A percentile compares a stretch with the other conserved stretches of the same genome.
These are phyloP conservation scores for Eciton burchellii DNA, from an alignment of 1,140 invertebrate genomes.

Conservation along the genomic window DNA sequence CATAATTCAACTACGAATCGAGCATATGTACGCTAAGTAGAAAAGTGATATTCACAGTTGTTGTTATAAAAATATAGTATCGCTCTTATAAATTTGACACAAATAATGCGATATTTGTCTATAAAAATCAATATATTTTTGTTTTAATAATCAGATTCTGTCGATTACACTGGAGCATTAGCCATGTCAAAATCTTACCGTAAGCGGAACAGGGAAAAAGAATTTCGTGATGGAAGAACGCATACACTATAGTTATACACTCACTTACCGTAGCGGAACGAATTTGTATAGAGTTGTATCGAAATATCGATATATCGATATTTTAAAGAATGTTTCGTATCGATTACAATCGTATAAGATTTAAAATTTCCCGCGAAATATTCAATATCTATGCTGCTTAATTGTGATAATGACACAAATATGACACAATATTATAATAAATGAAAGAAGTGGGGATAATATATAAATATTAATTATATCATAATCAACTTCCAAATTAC, in stretches of 20 bases:
- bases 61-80: conserved; percentile 63
- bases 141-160: conserved; percentile 68
- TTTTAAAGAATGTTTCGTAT: neutral
- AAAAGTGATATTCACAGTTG: neutral
- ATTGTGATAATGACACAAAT: too few species aligned
- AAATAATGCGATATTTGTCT: conserved; percentile 46
- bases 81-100: neutral
- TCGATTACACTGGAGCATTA: conserved; percentile 63
- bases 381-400: too few species aligned
- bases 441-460: too few species aligned
- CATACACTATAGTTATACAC: neutral
- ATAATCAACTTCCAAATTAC: too few species aligned
- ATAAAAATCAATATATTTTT: conserved; percentile 41
- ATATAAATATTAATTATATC: too few species aligned
- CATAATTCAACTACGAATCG: conserved; percentile 31
- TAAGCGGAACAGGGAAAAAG: conserved; percentile 67
- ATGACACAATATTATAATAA: too few species aligned
- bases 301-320: conserved; percentile 3
- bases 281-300: neutral
- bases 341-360: neutral
- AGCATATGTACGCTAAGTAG: neutral
- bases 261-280: neutral
- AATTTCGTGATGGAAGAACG: neutral
- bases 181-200: conserved; percentile 67
- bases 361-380: too few species aligned